Evolutionary conservation across 2,888 invertebrate genomes (phyloP), one percentile per base, ranked within the genome.

Genomic region (Andrena dorsata): DNA sequence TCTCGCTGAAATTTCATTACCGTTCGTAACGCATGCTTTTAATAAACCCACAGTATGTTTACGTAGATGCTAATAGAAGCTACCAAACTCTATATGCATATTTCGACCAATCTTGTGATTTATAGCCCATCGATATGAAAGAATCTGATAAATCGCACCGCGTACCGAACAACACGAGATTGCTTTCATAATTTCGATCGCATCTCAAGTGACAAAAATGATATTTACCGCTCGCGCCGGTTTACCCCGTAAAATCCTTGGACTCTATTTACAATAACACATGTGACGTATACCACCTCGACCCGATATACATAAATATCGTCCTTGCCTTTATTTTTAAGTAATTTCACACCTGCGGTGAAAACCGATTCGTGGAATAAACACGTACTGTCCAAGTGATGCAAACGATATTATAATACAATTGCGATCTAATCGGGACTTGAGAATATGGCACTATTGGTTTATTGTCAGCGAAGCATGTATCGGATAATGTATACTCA

Each of bases 201-300:
- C 5, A 60, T 58, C 1, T 13, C 23, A 35, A 30, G 41, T 47
- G 35, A 26, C 56, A 56, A 56, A 56, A 56, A 56, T 26, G 26
- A 56, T 56, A 56, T 56, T 56, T 56, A 26, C 30, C 30, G 53
- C 35, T 68, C 32, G 53, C 60, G 13, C 16, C 23, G 8, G 53
- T 66, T 66, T 32, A 1, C 20, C 2, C 20, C 60, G 30, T 10
- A 51, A 7, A 20, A 63, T 61, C 63, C 23, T 51, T 23, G 49
- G 35, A 32, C 63, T 63, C 51, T 47, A 58, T 68, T 68, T 53
- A 16, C 68, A 32, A 53, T 23, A 56, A 53, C 68, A 20, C 35
- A 26, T 35, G 56, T 35, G 30, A n/a, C 56, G 13, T 56, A 41
- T 56, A 20, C 35, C 35, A 56, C 53, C 68, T n/a, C 68, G 68